Evolutionary conservation across 2,113 vertebrate species (phyloP).

Genomic region (Trichechus manatus): DNA sequence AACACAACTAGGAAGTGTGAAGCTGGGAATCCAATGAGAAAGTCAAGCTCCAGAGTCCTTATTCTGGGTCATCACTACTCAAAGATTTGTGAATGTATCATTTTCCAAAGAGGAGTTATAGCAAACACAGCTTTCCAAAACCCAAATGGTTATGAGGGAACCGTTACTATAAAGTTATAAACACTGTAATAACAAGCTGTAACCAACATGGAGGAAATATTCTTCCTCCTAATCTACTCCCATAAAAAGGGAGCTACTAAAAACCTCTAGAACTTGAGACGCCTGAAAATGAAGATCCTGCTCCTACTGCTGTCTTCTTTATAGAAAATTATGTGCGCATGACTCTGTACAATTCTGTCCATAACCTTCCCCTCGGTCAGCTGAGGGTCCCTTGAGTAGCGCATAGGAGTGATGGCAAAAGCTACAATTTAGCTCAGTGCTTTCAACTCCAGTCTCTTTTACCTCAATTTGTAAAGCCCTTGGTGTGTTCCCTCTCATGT

Average conservation of each 20-base stretch:
- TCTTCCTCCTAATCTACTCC: neutral
- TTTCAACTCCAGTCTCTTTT: neutral
- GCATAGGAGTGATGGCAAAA: neutral
- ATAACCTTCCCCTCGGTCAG: neutral
- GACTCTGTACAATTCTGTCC: neutral
- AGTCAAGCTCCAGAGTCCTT: neutral
- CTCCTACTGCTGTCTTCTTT: neutral
- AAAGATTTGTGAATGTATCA: neutral
- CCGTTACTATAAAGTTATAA: neutral
- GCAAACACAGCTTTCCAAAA: neutral
- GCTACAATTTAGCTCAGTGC: neutral
- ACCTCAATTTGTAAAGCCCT: neutral
- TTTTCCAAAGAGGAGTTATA: neutral
- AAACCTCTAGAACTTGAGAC: neutral
- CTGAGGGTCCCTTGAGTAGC: neutral
- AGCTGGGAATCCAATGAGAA: neutral
- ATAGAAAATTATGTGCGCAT: too few relatives aligned
- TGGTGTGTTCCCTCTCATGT: accelerated
- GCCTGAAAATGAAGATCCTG: neutral
- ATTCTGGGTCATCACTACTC: neutral
- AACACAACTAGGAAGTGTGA: neutral
- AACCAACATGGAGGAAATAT: neutral
- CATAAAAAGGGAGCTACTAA: neutral
- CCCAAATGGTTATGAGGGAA: neutral
- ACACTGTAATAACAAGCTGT: neutral